These are phyloP conservation scores for Trachymyrmex cornetzi DNA, from an alignment of 1,140 invertebrate genomes.

Conservation along the genomic window DNA sequence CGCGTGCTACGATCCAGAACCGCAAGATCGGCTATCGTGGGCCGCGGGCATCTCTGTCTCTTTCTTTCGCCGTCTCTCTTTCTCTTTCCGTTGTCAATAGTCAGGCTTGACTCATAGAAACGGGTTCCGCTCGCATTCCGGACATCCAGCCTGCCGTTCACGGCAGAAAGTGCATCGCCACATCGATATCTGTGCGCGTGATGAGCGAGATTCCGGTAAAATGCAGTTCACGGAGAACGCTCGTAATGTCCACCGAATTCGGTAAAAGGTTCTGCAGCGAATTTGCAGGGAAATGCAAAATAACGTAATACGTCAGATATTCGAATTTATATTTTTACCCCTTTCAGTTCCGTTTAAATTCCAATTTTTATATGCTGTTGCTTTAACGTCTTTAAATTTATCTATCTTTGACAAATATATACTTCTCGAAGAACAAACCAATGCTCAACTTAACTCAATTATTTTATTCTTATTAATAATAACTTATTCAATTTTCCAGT, in stretches of 20 bases:
- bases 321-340: background rate
- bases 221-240: background rate
- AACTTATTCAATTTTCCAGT: background rate
- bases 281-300: background rate
- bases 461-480: background rate
- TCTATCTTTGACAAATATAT: background rate
- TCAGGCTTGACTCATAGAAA: conserved; percentile 80
- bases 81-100: conserved; percentile 77
- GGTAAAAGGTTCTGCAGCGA: background rate
- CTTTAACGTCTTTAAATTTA: background rate
- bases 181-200: conserved; percentile 38
- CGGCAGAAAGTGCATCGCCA: conserved; percentile 62
- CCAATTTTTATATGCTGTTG: background rate
- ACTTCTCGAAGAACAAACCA: background rate
- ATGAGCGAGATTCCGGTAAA: background rate
- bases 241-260: background rate
- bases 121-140: conserved; percentile 81
- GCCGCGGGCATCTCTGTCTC: conserved; percentile 30
- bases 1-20: conserved; percentile 73
- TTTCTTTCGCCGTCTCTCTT: conserved; percentile 6
- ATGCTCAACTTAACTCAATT: background rate
- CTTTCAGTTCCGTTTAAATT: background rate
- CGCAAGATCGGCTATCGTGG: conserved; percentile 66
- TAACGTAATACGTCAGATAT: background rate
- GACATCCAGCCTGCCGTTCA: conserved; percentile 72